Base-by-base conservation (phyloP, 2,113 vertebrate genomes). In the Myiagra hebetior region DNA sequence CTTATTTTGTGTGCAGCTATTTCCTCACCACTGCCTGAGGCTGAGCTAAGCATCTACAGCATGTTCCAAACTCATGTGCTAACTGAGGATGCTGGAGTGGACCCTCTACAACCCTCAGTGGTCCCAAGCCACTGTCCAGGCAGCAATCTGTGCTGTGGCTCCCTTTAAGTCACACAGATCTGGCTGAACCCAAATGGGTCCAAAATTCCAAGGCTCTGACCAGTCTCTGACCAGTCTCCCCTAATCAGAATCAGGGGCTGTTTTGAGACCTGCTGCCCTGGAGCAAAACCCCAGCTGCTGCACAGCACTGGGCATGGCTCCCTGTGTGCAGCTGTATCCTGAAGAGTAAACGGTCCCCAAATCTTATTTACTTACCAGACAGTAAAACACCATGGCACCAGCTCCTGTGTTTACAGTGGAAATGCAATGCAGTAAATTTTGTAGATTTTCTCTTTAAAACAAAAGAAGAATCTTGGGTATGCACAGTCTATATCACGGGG, bases 341-440 rank as follows among this genome's bases (percentile, higher is more conserved):
- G 68, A 79, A 44, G 23, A 33, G 37, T 13, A 79, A 85, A 59
- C 13, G 33, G 37, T 37, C 83, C 59, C n/a, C 92, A 76, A 63
- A 56, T 52, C 65, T 93, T 22, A 11, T 37, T 91, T 91, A 98
- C 98, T 98, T 96, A 98, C 98, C 98, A 78, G 62, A 90, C 84
- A 96, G 95, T 97, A 96, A 93, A 97, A 95, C 96, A 96, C 83
- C 89, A 92, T 70, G 96, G 92, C 96, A 97, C 97, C 97, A 93
- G 94, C 75, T 97, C 93, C 96, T 87, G 96, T 97, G 98, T 96
- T 97, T 97, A 97, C 95, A 98, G 97, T 96, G 95, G 97, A 98
- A 98, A 98, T 98, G 98, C 97, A 98, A 98, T 98, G 98, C 98
- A 97, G 93, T 94, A 91, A 78, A 92, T 90, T 97, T 95, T 84